A percentile compares a stretch with the other conserved stretches of the same genome.
Evolutionary conservation across 2,888 invertebrate species (phyloP).

Genomic region (Eupithecia dodoneata): DNA sequence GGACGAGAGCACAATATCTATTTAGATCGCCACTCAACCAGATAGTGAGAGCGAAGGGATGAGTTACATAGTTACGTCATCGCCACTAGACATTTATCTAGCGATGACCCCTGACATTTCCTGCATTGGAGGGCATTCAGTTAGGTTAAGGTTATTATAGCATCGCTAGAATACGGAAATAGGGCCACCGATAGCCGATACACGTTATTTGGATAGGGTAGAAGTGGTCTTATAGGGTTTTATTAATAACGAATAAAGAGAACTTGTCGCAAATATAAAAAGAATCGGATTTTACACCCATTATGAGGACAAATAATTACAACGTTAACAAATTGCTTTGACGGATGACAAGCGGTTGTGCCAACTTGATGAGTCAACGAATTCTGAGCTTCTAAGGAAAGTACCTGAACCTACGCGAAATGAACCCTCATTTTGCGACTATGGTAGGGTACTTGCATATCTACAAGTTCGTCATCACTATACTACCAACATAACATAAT

Average conservation of each 20-base stretch:
- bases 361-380: too few relatives aligned
- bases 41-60: background rate
- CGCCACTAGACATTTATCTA: conserved; percentile 11
- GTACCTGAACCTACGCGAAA: too few relatives aligned
- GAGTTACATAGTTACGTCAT: background rate
- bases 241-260: background rate
- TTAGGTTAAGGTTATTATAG: background rate
- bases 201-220: background rate
- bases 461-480: background rate
- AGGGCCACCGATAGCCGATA: background rate
- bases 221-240: background rate
- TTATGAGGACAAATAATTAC: background rate
- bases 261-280: background rate
- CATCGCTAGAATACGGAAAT: background rate
- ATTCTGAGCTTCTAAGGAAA: too few relatives aligned
- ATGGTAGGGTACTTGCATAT: background rate
- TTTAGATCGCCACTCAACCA: background rate
- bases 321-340: background rate
- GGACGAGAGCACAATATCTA: background rate
- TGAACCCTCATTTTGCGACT: background rate
- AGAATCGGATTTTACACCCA: background rate
- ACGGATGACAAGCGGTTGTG: background rate
- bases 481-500: background rate
- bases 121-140: conserved; percentile 11
- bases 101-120: conserved; percentile 29